Evolutionary conservation across 2,888 invertebrate species (phyloP).

Genomic region (Slavum lentiscoides): DNA sequence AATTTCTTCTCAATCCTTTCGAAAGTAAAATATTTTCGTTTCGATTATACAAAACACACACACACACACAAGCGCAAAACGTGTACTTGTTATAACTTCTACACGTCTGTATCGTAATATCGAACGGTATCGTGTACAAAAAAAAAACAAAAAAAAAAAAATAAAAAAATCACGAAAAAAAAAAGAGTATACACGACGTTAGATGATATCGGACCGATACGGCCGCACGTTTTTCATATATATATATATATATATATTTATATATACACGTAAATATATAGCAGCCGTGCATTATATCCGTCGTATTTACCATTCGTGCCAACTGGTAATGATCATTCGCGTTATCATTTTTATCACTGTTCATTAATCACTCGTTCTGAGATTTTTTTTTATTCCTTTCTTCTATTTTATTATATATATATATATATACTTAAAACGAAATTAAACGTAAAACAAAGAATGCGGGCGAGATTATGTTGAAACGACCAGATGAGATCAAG

Average conservation of each 20-base stretch:
- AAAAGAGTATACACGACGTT: slow-evolving; percentile 37
- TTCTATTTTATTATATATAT: not conserved
- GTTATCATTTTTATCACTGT: slow-evolving; percentile 52
- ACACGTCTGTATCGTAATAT: too few relatives aligned
- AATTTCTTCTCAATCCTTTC: not conserved
- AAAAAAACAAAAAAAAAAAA: slow-evolving; percentile 8
- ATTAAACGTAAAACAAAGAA: slow-evolving; percentile 51
- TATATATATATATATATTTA: too few relatives aligned
- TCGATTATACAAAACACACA: slow-evolving; percentile 22
- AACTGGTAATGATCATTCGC: slow-evolving; percentile 52
- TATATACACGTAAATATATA: slow-evolving; percentile 28
- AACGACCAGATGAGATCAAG: slow-evolving; percentile 37
- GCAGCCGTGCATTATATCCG: not conserved
- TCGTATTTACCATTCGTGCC: slow-evolving; percentile 51
- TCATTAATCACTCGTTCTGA: slow-evolving; percentile 46
- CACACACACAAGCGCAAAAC: slow-evolving; percentile 6
- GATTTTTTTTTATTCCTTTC: not conserved
- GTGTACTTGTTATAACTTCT: too few relatives aligned
- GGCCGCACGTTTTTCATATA: slow-evolving; percentile 50
- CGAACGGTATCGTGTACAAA: too few relatives aligned
- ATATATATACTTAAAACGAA: slow-evolving; percentile 6
- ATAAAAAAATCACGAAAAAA: slow-evolving; percentile 20
- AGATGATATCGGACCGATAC: slow-evolving; percentile 47
- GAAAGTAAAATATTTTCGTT: slow-evolving; percentile 18
- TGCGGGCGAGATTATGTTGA: slow-evolving; percentile 31